Evolutionary conservation across 2,888 invertebrate genomes (phyloP).

Genomic region (Orthosia cruda): DNA sequence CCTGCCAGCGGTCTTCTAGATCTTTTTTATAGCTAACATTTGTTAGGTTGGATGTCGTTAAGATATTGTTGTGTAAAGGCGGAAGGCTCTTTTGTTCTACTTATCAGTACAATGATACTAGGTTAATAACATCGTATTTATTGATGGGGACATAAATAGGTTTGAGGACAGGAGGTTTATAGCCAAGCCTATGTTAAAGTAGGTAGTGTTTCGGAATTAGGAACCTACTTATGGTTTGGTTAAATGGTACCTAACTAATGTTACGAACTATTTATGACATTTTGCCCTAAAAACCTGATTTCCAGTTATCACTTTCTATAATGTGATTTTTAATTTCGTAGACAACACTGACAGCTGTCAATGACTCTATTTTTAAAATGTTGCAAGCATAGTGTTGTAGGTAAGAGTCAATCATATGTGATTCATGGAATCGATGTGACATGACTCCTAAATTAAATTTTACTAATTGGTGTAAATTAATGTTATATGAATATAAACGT

Average conservation of each 20-base stretch:
- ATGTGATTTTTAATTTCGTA: no score
- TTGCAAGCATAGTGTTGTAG: no score
- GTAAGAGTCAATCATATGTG: no score
- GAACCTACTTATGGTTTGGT: neutral
- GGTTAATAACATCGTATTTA: constrained; percentile 55
- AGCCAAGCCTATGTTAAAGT: neutral
- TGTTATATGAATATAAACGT: no score
- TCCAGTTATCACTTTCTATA: no score
- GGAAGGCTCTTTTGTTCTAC: constrained; percentile 35
- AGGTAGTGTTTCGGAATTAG: neutral
- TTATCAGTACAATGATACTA: constrained; percentile 46
- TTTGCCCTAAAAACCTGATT: neutral
- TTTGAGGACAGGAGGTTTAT: neutral
- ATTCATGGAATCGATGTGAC: no score
- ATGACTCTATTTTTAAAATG: no score
- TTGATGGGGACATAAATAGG: constrained; percentile 47
- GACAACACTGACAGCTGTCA: no score
- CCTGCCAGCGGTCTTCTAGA: constrained; percentile 57
- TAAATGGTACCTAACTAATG: neutral
- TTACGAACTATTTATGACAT: neutral
- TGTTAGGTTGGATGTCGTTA: constrained; percentile 45
- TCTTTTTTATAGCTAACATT: constrained; percentile 44
- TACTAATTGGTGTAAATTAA: no score
- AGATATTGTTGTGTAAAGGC: constrained; percentile 38
- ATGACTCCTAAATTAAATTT: no score